phyloP scores from a whole-genome alignment of 2,888 invertebrate species.

The Tachystola acroxantha region DNA sequence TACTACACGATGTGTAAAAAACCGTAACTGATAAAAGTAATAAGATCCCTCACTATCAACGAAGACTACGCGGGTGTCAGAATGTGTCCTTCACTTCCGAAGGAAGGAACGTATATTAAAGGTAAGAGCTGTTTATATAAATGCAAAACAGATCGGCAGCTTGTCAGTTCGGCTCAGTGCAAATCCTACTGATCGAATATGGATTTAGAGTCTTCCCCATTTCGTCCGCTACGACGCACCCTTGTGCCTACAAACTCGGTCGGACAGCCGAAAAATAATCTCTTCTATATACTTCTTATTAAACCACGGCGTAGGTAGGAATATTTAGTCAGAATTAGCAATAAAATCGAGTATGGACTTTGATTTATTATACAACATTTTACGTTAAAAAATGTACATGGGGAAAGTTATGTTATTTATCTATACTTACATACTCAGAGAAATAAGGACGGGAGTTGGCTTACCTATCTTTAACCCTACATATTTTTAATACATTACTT shows the following conservation, averaged over 20 bases:
- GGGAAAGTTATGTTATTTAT: too few species aligned
- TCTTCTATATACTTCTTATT: constrained; percentile 22
- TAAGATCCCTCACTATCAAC: constrained; percentile 11
- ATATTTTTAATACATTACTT: too few species aligned
- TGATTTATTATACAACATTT: too few species aligned
- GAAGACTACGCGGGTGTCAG: constrained; percentile 6
- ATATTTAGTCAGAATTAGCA: too few species aligned
- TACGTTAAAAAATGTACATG: too few species aligned
- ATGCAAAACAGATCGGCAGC: constrained; percentile 76
- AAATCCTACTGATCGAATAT: constrained; percentile 74
- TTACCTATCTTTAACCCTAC: too few species aligned
- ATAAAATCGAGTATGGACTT: neutral
- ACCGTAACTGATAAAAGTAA: too few species aligned
- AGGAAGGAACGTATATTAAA: constrained; percentile 54
- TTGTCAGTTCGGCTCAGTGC: constrained; percentile 75
- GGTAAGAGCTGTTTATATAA: constrained; percentile 75
- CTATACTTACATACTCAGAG: too few species aligned
- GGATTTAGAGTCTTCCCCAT: constrained; percentile 70
- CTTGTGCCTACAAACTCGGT: constrained; percentile 55
- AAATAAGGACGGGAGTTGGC: too few species aligned
- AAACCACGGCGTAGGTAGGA: constrained; percentile 1
- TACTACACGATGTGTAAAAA: too few species aligned
- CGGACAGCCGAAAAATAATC: constrained; percentile 73
- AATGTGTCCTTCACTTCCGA: constrained; percentile 35
- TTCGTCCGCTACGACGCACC: constrained; percentile 54